Base-by-base conservation (phyloP, 1,140 invertebrate genomes). In the Lycorma delicatula region DNA sequence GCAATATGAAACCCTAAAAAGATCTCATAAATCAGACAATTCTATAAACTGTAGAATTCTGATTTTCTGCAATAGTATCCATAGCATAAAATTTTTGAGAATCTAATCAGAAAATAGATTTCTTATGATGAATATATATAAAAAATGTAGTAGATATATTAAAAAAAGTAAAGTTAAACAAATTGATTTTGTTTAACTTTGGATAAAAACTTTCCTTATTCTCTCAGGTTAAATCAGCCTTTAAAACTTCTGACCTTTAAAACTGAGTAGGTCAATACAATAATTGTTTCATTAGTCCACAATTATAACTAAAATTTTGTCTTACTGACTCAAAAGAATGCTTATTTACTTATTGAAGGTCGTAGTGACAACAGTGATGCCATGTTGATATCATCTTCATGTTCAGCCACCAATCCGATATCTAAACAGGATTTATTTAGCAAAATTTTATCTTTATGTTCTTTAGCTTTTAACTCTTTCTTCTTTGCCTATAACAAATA, bases 321-420 rank as follows among this genome's bases (percentile, higher is more conserved):
- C 31, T 49, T 47, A 28, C 16, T 20, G 29, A 31, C 1, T 11
- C 6, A 25, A 48, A 53, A 12, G 34, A 57, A 29, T 47, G 12
- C 51, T 3, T 50, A 29, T 20, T 23, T 64, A 70, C 68, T 69
- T 60, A 62, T 69, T 47, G 74, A 72, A 3, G 82, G 79, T 66
- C 79, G 77, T 1, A 86, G 66, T 36, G 83, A 80, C 46, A 94
- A 75, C 20, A 94, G 72, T 2, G 82, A 79, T 1, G 91, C 91
- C 68, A 92, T 75, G 70, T 83, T 82, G 48, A 79, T 75, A 66
- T 95, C 92, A 60, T 92, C 86, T 60, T 84, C 80, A 29, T 77
- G 76, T 74, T 95, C 91, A 3, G 84, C 81, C 1, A 94, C 71
- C 16, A 95, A 74, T 36, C 78, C 71, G 54, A 96, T 89, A 66